Percentiles rank a stretch among this genome's conserved stretches.
Evolutionary conservation across 2,113 vertebrate species (phyloP).

Genomic region (Dasyprocta punctata): DNA sequence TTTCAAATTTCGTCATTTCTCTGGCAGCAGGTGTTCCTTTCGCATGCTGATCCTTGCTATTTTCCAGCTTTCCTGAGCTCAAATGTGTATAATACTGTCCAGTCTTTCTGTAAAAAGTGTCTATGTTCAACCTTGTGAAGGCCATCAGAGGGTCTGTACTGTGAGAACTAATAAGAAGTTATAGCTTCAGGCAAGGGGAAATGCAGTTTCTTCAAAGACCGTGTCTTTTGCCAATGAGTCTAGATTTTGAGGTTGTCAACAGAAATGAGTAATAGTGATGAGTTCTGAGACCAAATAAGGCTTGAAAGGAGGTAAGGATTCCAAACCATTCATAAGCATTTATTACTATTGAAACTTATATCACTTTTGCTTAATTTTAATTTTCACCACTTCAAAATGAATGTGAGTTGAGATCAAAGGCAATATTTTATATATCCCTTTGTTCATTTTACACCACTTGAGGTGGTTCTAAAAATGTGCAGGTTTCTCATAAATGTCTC

Average conservation of each 20-base stretch:
- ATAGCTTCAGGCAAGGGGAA: not conserved
- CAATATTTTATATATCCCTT: not conserved
- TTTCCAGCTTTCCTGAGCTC: not conserved
- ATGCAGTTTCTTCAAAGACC: not conserved
- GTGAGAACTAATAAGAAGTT: not conserved
- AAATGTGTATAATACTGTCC: not conserved
- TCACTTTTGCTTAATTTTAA: not conserved
- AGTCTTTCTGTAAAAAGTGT: not conserved
- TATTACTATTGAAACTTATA: not conserved
- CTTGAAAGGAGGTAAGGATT: not conserved
- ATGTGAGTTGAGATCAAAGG: not conserved
- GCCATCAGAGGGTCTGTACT: not conserved
- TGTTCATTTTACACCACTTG: not conserved
- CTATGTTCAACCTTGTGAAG: not conserved
- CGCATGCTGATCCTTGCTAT: not conserved
- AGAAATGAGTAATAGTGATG: not conserved
- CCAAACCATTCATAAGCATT: not conserved
- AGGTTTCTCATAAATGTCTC: not conserved
- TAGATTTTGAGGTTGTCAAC: not conserved
- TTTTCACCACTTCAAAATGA: constrained; percentile 6
- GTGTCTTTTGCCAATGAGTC: not conserved
- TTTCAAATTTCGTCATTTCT: not conserved
- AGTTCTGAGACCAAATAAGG: not conserved
- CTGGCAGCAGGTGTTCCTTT: not conserved
- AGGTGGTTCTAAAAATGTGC: not conserved